Percentiles rank a stretch among this genome's conserved stretches.
Conservation (phyloP, 1,140 invertebrate species). For the Cydia strobilella region DNA sequence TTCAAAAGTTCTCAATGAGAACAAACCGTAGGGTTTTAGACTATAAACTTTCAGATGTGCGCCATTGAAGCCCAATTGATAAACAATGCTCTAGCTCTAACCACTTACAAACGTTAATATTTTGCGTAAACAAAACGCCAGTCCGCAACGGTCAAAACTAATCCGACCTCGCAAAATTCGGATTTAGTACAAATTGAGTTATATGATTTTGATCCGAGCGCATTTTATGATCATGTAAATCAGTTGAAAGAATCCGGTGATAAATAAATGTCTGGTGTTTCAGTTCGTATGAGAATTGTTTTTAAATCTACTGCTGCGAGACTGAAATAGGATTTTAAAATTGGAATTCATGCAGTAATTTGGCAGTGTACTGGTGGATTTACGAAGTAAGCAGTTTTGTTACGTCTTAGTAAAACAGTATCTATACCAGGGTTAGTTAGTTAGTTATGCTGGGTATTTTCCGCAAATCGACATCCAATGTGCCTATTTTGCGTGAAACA, state of each 20-base stretch:
- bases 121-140: background rate
- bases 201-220: background rate
- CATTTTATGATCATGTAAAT: conserved; percentile 7
- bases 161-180: background rate
- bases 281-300: conserved; percentile 8
- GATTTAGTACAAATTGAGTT: conserved; percentile 2
- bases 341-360: background rate
- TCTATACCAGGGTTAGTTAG: too few relatives aligned
- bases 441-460: too few relatives aligned
- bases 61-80: too few relatives aligned
- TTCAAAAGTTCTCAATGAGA: too few relatives aligned
- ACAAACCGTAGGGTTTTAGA: too few relatives aligned
- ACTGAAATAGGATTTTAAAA: conserved; percentile 5
- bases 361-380: background rate
- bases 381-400: background rate
- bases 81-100: too few relatives aligned
- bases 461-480: too few relatives aligned
- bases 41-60: too few relatives aligned
- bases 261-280: background rate
- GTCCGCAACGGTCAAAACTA: background rate
- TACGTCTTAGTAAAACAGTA: background rate
- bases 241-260: conserved; percentile 14
- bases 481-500: too few relatives aligned
- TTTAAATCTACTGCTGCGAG: conserved; percentile 1
- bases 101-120: background rate